phyloP scores from a whole-genome alignment of 2,888 invertebrate species.

The Pseudanteris insignis region DNA sequence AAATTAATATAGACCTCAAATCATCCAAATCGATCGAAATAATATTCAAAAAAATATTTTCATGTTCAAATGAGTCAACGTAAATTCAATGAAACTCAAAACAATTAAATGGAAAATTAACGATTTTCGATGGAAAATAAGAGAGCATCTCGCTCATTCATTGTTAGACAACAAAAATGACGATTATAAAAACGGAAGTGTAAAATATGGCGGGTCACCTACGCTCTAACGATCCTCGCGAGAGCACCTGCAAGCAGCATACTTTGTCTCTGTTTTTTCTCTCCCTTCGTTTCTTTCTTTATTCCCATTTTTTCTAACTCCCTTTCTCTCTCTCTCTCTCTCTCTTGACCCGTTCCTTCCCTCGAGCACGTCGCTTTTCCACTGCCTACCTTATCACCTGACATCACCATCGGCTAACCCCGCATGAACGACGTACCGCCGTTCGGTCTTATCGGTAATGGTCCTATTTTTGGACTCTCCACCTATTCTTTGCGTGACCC shows the following conservation, averaged over 20 bases:
- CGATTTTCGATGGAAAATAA: no score
- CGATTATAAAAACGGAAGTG: conserved; percentile 24
- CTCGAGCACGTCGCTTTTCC: conserved; percentile 22
- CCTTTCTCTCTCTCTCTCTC: conserved; percentile 6
- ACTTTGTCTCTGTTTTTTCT: conserved; percentile 4
- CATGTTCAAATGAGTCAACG: no score
- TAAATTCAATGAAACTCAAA: no score
- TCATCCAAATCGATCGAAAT: no score
- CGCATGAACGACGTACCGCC: conserved; percentile 31
- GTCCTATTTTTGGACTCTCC: conserved; percentile 66
- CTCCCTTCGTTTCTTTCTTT: conserved; percentile 6
- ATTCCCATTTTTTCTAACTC: conserved; percentile 1
- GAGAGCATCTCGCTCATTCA: no score
- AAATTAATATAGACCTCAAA: no score
- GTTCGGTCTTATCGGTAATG: conserved; percentile 63
- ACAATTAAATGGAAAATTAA: no score
- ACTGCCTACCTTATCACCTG: conserved; percentile 62
- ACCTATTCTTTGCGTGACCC: conserved; percentile 66
- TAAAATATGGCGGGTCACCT: conserved; percentile 35
- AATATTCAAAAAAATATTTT: no score
- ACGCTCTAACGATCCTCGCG: conserved; percentile 22
- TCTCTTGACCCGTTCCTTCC: conserved; percentile 4
- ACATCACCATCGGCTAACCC: conserved; percentile 57
- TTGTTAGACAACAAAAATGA: conserved; percentile 21
- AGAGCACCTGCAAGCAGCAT: conserved; percentile 27